Evolutionary conservation across 2,888 invertebrate genomes (phyloP).

Genomic region (Aphodius sticticus): DNA sequence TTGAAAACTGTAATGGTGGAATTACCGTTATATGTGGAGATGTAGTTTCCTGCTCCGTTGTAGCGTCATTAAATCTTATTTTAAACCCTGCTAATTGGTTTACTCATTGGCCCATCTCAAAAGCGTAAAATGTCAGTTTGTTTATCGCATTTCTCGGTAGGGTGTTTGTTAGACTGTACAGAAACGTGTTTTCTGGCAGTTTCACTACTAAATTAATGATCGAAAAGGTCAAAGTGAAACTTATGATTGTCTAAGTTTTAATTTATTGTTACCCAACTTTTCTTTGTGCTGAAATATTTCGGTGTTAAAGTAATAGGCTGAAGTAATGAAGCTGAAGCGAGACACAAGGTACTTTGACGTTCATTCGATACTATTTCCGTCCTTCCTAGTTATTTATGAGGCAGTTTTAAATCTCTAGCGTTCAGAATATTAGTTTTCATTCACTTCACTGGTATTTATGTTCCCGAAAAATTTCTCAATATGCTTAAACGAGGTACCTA

Average conservation of each 20-base stretch:
- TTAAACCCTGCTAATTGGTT: background rate
- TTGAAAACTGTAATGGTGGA: background rate
- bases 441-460: background rate
- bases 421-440: too few relatives aligned
- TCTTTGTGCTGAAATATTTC: background rate
- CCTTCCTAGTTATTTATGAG: too few relatives aligned
- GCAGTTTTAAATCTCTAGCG: too few relatives aligned
- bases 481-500: too few relatives aligned
- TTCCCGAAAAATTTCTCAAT: too few relatives aligned
- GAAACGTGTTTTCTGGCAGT: background rate
- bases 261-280: background rate
- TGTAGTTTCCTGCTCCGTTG: background rate
- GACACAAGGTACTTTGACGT: too few relatives aligned
- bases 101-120: background rate
- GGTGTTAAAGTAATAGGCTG: background rate
- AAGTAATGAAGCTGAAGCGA: too few relatives aligned
- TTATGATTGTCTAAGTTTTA: background rate
- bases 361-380: too few relatives aligned
- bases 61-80: background rate
- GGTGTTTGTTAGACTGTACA: background rate
- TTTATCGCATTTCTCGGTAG: background rate
- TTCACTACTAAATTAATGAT: background rate
- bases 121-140: background rate
- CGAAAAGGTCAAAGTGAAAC: background rate
- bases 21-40: background rate